Base-by-base conservation (phyloP, 2,888 invertebrate species). In the Lepidocyrtinus sp. region DNA sequence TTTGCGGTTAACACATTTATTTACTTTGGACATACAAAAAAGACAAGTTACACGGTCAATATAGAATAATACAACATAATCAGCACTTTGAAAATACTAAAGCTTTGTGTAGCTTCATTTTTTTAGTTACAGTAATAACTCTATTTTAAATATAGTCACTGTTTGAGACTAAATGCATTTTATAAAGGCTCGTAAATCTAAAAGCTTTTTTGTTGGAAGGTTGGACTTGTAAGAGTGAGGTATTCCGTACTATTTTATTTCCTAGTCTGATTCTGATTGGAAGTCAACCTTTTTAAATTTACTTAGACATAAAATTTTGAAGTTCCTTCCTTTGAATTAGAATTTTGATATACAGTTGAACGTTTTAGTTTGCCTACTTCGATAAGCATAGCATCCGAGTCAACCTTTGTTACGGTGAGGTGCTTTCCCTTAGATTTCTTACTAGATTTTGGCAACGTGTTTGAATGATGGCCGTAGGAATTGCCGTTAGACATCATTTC, bases 351-450 rank as follows among this genome's bases (percentile, higher is more conserved):
- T 2, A 74, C n/a, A 22, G 75, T 67, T 2, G 81, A 72, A n/a
- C 81, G 75, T 55, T 80, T 81, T 17, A 86, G 74, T 72, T 85
- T 86, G 17, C 86, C 83, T 19, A 84, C 86, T 81, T 86, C 86
- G 26, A 86, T 84, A 7, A 85, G 78, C 85, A 86, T 85, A 0
- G 85, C 83, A 21, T 86, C 86, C 0, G 85, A 78, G 55, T 86
- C 84, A 22, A 83, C 72, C 67, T 80, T 83, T 45, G 82, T 83
- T 22, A 76, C 71, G 7, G 78, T 21, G 21, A 73, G 68, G 25
- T 76, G 74, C 25, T 83, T 82, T 21, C 68, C 72, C 74, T 82
- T 85, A 7, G 81, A 79, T 65, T 85, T 85, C 71, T 82, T 82
- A 27, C 67, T 81, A 15, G 84, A 84, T 79, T 84, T 84, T 59